Evolutionary conservation across 2,888 invertebrate species (phyloP), one percentile per base, ranked within the genome.

Genomic region (Callimorpha dominula): DNA sequence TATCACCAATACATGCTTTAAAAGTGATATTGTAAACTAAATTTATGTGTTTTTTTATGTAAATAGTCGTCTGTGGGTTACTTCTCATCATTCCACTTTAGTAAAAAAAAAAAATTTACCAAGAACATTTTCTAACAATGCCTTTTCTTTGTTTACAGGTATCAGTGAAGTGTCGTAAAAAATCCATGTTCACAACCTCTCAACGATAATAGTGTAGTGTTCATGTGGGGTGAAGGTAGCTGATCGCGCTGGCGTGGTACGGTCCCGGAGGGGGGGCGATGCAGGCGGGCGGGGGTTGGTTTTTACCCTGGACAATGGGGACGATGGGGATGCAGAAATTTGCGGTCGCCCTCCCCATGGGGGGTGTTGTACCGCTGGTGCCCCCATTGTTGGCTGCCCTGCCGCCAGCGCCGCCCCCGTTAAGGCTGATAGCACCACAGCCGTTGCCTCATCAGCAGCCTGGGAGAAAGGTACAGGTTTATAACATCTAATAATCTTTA

Each of bases 181-280:
- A 83, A 74, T 79, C 74, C 72, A 81, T 84, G 85, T 81, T 73
- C 74, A 81, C 71, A 74, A 69, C 68, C 70, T 72, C 71, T 81
- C 82, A 83, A 79, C 85, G 88, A 84, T 86, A 87, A 80, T 78
- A 83, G 91, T 88, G 89, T 79, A 78, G 85, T 85, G 86, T 93
- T 90, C 85, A 93, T 94, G 94, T 90, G 93, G 91, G 84, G 84
- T 85, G 71, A 42, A 63, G 83, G 74, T 80, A 91, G 91, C 84
- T 91, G 91, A 92, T 92, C 93, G 92, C 87, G 90, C 95, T 95
- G 95, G 95, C 95, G 94, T 95, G 95, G 95, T 95, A 95, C 95
- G 94, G 95, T 86, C 88, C 89, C 84, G 90, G 90, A 66, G 92
- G 91, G 85, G 94, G 94, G 87, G 94, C 92, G 86, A 94, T 94